Percentiles rank a stretch among this genome's conserved stretches.
phyloP scores from a whole-genome alignment of 2,797 vertebrate species.

The Podarcis lilfordi region DNA sequence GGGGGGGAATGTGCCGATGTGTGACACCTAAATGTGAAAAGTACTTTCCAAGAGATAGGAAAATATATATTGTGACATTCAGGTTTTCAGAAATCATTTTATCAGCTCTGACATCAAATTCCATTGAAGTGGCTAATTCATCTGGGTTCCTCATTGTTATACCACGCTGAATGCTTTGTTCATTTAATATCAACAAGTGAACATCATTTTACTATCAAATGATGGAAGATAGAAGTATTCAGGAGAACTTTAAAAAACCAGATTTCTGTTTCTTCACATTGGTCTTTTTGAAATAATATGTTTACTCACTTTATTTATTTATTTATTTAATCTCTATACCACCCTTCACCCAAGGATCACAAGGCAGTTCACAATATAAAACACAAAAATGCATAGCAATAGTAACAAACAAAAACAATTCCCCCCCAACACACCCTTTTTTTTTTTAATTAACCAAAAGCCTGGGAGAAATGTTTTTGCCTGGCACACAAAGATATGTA shows the following conservation, averaged over 20 bases:
- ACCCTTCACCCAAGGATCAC: too few species aligned
- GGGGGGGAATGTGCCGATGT: background rate
- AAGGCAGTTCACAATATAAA: too few species aligned
- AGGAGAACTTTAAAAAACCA: background rate
- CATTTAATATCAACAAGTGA: background rate
- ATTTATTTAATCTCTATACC: background rate
- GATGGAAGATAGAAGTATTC: background rate
- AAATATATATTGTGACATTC: background rate
- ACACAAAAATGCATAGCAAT: too few species aligned
- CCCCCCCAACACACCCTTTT: too few species aligned
- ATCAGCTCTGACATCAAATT: background rate
- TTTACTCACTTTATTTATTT: background rate
- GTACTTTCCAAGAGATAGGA: background rate
- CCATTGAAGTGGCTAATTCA: background rate
- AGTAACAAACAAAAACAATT: too few species aligned
- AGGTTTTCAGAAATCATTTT: background rate
- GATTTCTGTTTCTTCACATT: background rate
- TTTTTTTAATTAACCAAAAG: too few species aligned
- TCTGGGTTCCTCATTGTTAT: background rate
- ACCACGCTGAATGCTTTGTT: background rate
- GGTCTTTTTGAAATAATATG: background rate
- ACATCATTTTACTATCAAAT: conserved; percentile 4
- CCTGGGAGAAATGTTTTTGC: too few species aligned
- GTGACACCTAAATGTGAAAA: background rate
- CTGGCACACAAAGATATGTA: too few species aligned